Evolutionary conservation across 1,140 invertebrate genomes (phyloP).

Genomic region (Drosophila parabipectinata): DNA sequence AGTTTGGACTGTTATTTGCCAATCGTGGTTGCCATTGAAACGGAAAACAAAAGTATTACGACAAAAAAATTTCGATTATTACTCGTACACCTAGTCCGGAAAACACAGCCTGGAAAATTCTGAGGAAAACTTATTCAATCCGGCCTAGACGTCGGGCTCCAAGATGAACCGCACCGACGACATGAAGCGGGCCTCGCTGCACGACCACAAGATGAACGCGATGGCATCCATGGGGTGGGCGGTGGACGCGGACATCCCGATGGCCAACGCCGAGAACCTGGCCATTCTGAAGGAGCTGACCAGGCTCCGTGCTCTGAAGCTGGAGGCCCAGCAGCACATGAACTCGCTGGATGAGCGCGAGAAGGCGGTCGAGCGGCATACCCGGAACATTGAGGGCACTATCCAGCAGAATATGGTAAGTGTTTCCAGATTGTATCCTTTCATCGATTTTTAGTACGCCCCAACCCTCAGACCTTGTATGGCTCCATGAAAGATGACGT

Average conservation of each 20-base stretch:
- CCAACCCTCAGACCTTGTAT: conserved; percentile 84
- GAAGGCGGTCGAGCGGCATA: conserved; percentile 81
- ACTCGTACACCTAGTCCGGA: background rate
- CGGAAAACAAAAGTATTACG: background rate
- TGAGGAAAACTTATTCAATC: background rate
- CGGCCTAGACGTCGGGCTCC: conserved; percentile 4
- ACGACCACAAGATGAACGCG: conserved; percentile 67
- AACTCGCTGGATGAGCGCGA: conserved; percentile 62
- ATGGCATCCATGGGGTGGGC: conserved; percentile 86
- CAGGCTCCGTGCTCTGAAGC: conserved; percentile 53
- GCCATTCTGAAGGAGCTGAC: conserved; percentile 84
- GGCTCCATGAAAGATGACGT: conserved; percentile 85
- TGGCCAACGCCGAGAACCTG: conserved; percentile 89
- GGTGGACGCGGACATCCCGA: conserved; percentile 87
- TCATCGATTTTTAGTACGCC: background rate
- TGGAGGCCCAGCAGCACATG: conserved; percentile 58
- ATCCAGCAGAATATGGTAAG: conserved; percentile 85
- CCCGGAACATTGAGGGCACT: conserved; percentile 83
- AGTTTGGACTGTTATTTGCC: background rate
- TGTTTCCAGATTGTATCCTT: background rate
- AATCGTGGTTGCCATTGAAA: conserved; percentile 22
- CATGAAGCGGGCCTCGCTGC: conserved; percentile 57
- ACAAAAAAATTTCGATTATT: background rate
- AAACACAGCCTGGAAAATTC: conserved; percentile 4
- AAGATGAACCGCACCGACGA: conserved; percentile 63